phyloP scores from a whole-genome alignment of 2,888 invertebrate species.

The Cheilosia scutellata region DNA sequence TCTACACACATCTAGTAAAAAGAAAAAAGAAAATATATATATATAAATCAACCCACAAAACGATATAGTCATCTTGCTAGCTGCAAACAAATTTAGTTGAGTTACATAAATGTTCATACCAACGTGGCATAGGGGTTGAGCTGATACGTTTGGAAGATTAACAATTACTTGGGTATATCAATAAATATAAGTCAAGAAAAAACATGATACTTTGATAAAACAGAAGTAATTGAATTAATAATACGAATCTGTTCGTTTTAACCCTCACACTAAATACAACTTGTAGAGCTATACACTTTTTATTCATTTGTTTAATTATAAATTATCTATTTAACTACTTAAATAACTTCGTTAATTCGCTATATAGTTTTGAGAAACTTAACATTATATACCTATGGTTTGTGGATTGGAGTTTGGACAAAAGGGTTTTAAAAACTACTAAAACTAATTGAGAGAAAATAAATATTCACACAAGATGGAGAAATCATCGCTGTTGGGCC shows the following conservation, averaged over 20 bases:
- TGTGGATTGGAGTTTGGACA: constrained; percentile 15
- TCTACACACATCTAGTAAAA: constrained; percentile 49
- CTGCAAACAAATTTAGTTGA: too few relatives aligned
- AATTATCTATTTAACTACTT: constrained; percentile 28
- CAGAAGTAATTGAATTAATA: constrained; percentile 43
- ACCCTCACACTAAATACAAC: neutral
- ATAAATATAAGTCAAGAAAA: neutral
- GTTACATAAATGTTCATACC: too few relatives aligned
- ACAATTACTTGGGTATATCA: neutral
- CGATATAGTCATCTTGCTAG: too few relatives aligned
- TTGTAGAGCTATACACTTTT: neutral
- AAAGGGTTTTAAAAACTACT: neutral
- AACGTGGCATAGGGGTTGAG: too few relatives aligned
- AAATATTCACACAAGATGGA: constrained; percentile 22
- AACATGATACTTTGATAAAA: neutral
- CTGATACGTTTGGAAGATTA: neutral
- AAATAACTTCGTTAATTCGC: constrained; percentile 8
- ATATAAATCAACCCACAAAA: neutral
- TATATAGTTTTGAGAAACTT: neutral
- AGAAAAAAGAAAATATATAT: constrained; percentile 1
- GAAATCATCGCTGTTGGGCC: neutral
- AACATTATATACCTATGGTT: neutral
- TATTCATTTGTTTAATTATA: constrained; percentile 9
- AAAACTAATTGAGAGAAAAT: constrained; percentile 3
- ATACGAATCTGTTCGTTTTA: constrained; percentile 19